Base-by-base conservation (phyloP, 2,797 vertebrate species). In the Sarcoramphus papa region DNA sequence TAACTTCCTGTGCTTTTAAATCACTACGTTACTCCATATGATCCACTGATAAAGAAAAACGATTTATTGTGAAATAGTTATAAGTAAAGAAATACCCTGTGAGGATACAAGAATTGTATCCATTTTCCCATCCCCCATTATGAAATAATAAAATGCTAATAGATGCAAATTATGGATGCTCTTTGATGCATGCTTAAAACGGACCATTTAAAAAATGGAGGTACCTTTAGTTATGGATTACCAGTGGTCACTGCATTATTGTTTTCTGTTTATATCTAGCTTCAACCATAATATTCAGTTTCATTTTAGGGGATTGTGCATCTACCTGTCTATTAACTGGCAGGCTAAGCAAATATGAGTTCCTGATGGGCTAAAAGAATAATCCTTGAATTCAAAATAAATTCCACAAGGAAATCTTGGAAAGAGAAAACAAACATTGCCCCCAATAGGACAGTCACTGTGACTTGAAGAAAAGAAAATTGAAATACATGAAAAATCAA, bases 401-500 rank as follows among this genome's bases (percentile, higher is more conserved):
- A 97, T 97, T 98, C 97, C 93, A 95, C 88, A 91, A 97, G 97
- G 96, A 98, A 97, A 97, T 97, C 96, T 95, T 91, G 68, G 90
- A 94, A 96, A 95, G 80, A 92, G 93, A 98, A 98, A 97, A 94
- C 92, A 96, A 98, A 97, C 90, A 96, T 97, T 95, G 86, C 93
- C 90, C 94, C 96, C 90, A 97, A 69, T 96, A 97, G 97, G 96
- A 98, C 88, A 95, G 94, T 91, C 94, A 77, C 94, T 73, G 75
- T 93, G 97, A 97, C 94, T 97, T 95, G 94, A 97, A 97, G 94
- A 97, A 98, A 94, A 98, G 97, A 98, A 98, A 98, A 98, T 98
- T 97, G 98, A 98, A 98, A 98, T 97, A 98, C 97, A 98, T 98
- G 98, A 98, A 98, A 98, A 98, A 98, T 98, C 98, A 98, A 98